Base-by-base conservation (phyloP, 2,113 vertebrate genomes). In the Cyphomyrus discorhynchus region DNA sequence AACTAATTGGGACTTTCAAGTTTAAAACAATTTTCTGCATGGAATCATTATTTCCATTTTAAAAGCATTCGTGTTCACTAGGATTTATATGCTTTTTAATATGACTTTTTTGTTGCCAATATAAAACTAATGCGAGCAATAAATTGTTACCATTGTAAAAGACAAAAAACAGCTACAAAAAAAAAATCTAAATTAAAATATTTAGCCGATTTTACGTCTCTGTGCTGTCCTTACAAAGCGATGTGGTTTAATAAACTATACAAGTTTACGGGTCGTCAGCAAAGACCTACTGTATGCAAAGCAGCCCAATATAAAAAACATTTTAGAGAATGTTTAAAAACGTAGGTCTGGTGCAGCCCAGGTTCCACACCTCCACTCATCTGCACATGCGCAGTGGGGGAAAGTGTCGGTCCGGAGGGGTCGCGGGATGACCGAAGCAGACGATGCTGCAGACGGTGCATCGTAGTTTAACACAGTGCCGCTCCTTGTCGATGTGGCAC, bases 391-490 rank as follows among this genome's bases (percentile, higher is more conserved):
- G 52, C 86, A 53, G 5, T 1, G 27, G 88, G 89, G 92, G 91
- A 91, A 89, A 91, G 82, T 35, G 74, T 89, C 47, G 17, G 56
- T 17, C 89, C 90, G 89, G 86, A 45, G 86, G 46, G 89, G 91
- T 90, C 91, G 89, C 0, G 0, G 90, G 58, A 89, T 70, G 77
- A 77, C 5, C 19, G 88, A 90, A 89, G 89, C 84, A 88, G 50
- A 80, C 47, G 11, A n/a, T 24, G 56, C 35, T 31, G 35, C 53
- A 45, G 10, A 19, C 11, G 0, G 0, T 88, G 42, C 35, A 27
- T 88, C 86, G 86, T 49, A 87, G 49, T 80, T 91, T 82, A 24
- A 77, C 89, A 89, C 88, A 87, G 47, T 87, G 17, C 77, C 24
- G 24, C 15, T 3, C 15, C 58, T 66, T 66, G 24, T 27, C 58